Evolutionary conservation across 2,113 vertebrate species (phyloP).

Genomic region (Fregata magnificens): DNA sequence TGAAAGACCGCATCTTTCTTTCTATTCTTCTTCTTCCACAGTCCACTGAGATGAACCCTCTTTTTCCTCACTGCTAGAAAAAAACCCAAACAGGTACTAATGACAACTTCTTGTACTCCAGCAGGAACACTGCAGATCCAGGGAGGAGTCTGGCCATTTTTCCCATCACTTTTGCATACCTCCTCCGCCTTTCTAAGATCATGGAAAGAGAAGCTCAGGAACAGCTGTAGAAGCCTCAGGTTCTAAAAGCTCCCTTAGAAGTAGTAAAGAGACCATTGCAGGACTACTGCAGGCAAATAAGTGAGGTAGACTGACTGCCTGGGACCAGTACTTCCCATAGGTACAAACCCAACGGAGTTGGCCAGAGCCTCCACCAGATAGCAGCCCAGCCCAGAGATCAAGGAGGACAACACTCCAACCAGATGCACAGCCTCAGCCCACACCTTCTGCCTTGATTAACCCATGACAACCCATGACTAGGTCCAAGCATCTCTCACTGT

Average conservation of each 20-base stretch:
- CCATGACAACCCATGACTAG: neutral
- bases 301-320: neutral
- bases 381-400: neutral
- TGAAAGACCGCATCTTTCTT: neutral
- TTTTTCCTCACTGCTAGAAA: neutral
- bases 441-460: neutral
- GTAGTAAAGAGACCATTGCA: neutral
- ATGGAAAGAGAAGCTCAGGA: neutral
- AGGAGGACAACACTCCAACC: neutral
- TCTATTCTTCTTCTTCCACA: neutral
- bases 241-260: neutral
- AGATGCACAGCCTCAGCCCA: neutral
- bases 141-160: neutral
- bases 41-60: neutral
- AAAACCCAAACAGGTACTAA: neutral
- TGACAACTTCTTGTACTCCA: neutral
- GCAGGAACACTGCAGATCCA: neutral
- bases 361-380: neutral
- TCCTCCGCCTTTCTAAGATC: neutral
- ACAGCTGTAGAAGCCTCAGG: neutral
- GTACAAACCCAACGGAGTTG: neutral
- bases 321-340: neutral
- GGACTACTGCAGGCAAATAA: neutral
- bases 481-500: neutral
- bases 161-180: neutral